phyloP scores from a whole-genome alignment of 2,888 invertebrate species.

The Emmelina monodactyla region DNA sequence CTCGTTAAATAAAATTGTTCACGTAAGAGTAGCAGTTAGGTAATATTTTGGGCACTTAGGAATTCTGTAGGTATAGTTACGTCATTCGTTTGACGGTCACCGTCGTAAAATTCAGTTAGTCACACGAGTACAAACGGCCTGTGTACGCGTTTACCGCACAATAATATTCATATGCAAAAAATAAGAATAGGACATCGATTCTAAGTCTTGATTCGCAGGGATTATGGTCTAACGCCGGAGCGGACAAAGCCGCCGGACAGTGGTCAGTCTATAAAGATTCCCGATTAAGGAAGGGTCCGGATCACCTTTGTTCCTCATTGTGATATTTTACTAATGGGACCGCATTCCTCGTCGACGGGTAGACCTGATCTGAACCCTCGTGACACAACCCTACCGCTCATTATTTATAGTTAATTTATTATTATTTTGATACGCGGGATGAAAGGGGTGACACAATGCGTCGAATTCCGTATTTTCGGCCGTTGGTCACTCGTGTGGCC shows the following conservation, averaged over 20 bases:
- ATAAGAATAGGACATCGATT: conserved; percentile 18
- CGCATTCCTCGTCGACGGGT: conserved; percentile 56
- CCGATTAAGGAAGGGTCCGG: conserved; percentile 45
- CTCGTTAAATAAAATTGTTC: too few relatives aligned
- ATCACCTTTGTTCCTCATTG: conserved; percentile 38
- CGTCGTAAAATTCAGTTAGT: neutral
- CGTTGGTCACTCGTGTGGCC: conserved; percentile 39
- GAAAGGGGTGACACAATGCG: conserved; percentile 51
- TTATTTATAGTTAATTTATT: conserved; percentile 63
- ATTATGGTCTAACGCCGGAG: conserved; percentile 58
- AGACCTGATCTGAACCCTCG: conserved; percentile 36
- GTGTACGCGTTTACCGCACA: conserved; percentile 19
- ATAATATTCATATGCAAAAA: conserved; percentile 52
- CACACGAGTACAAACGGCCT: neutral
- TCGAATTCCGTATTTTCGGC: conserved; percentile 46
- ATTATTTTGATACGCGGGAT: conserved; percentile 61
- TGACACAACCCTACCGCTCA: conserved; percentile 27
- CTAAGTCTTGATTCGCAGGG: conserved; percentile 36
- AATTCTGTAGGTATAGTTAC: too few relatives aligned
- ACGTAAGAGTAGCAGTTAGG: too few relatives aligned
- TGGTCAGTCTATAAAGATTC: conserved; percentile 58
- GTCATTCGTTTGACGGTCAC: too few relatives aligned
- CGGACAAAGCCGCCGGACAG: conserved; percentile 43
- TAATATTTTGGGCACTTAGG: too few relatives aligned
- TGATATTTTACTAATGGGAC: conserved; percentile 59